Percentiles rank a stretch among this genome's conserved stretches.
Conservation (phyloP, 2,888 invertebrate species). For the Trachelus tabidus region DNA sequence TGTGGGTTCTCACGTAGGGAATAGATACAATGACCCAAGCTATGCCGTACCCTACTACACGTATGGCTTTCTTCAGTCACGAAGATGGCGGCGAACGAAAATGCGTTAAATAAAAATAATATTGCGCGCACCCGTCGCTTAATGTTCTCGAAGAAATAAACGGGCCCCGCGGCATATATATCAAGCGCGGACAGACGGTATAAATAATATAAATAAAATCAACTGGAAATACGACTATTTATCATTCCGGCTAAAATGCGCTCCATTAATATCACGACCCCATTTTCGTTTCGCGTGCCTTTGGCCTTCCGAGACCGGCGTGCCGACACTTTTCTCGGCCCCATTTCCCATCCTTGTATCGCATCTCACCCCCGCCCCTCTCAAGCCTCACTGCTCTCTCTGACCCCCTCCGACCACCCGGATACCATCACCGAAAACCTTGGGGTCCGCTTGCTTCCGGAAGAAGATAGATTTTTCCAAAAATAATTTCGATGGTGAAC, state of each 20-base stretch:
- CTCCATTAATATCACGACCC: slow-evolving; percentile 43
- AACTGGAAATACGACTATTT: slow-evolving; percentile 47
- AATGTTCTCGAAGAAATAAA: slow-evolving; percentile 45
- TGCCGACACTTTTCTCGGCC: slow-evolving; percentile 7
- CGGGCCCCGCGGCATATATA: slow-evolving; percentile 35
- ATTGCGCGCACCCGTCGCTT: slow-evolving; percentile 20
- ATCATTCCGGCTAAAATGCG: slow-evolving; percentile 50
- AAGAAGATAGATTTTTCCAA: not conserved
- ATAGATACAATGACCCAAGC: not conserved
- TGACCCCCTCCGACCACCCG: not conserved
- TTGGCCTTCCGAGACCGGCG: slow-evolving; percentile 3
- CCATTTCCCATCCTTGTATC: slow-evolving; percentile 5
- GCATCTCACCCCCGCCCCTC: not conserved
- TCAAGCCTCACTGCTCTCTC: not conserved
- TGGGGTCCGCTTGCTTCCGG: not conserved
- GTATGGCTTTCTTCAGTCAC: not conserved
- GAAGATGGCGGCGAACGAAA: not conserved
- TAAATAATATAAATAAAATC: slow-evolving; percentile 58
- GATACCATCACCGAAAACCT: not conserved
- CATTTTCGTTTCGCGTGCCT: slow-evolving; percentile 37
- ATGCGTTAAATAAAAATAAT: slow-evolving; percentile 1
- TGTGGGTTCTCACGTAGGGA: not conserved
- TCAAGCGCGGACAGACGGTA: slow-evolving; percentile 42
- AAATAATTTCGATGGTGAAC: not conserved
- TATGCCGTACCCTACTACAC: not conserved